A percentile compares a stretch with the other conserved stretches of the same genome.
phyloP scores from a whole-genome alignment of 2,797 vertebrate genomes.

The Adrianichthys oophorus region DNA sequence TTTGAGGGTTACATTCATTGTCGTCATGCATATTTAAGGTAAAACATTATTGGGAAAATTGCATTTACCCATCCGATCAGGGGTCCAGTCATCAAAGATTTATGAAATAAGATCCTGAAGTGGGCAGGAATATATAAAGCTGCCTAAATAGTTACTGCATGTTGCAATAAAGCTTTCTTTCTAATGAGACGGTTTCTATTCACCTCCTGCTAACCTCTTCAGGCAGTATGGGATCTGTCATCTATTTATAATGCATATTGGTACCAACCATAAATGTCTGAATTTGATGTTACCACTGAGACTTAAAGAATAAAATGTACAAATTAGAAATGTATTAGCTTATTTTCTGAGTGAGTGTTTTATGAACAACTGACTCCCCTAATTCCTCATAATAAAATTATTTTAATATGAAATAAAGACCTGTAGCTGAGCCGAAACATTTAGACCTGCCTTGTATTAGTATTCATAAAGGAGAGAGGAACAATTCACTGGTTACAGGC shows the following conservation, averaged over 20 bases:
- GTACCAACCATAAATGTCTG: constrained; percentile 3
- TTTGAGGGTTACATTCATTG: neutral
- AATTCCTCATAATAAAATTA: neutral
- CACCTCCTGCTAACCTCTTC: constrained; percentile 15
- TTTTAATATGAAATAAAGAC: too few species aligned
- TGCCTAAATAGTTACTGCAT: constrained; percentile 20
- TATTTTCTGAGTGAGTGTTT: neutral
- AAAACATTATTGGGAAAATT: neutral
- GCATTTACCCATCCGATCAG: neutral
- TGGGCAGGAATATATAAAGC: neutral
- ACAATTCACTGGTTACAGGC: constrained; percentile 20
- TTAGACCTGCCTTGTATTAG: constrained; percentile 8
- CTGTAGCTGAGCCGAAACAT: neutral
- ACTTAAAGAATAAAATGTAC: neutral
- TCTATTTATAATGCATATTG: constrained; percentile 14
- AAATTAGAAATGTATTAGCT: neutral
- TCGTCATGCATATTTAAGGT: neutral
- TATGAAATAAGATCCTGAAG: neutral
- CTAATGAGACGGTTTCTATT: constrained; percentile 10
- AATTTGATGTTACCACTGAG: neutral
- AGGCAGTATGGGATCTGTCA: neutral
- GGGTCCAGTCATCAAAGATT: constrained; percentile 6
- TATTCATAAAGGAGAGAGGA: constrained; percentile 14
- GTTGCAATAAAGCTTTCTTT: constrained; percentile 5
- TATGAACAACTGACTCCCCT: neutral